Evolutionary conservation across 2,888 invertebrate species (phyloP).

Genomic region (Lobophora halterata): DNA sequence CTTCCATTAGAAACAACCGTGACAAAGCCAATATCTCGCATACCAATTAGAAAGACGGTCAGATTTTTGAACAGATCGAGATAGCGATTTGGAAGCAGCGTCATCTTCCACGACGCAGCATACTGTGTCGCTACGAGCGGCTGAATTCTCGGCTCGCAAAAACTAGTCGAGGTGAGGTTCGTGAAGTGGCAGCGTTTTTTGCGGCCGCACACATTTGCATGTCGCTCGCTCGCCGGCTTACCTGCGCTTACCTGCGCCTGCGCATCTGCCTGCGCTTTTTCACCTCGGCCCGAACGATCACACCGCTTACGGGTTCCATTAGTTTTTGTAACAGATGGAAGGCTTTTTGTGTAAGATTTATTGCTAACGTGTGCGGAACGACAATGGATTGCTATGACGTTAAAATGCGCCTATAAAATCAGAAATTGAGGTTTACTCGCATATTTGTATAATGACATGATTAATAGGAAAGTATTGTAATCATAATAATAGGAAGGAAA

Average conservation of each 20-base stretch:
- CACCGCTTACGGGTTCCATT: slow-evolving; percentile 21
- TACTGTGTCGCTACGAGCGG: slow-evolving; percentile 8
- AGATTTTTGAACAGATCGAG: slow-evolving; percentile 2
- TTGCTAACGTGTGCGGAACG: slow-evolving; percentile 25
- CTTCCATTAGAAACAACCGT: no score
- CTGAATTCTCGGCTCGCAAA: slow-evolving; percentile 11
- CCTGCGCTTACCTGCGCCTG: slow-evolving; percentile 32
- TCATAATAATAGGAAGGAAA: no score
- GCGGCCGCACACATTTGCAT: slow-evolving; percentile 30
- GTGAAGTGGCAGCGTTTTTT: slow-evolving; percentile 15
- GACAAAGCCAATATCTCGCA: no score
- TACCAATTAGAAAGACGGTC: background rate
- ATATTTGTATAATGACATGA: no score
- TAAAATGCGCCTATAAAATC: no score
- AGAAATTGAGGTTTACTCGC: no score
- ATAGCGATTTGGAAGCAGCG: slow-evolving; percentile 1
- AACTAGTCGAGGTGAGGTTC: slow-evolving; percentile 7
- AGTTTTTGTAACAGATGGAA: slow-evolving; percentile 26
- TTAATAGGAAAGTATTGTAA: no score
- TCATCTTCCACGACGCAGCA: slow-evolving; percentile 9
- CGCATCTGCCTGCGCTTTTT: slow-evolving; percentile 16
- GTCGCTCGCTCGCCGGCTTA: slow-evolving; percentile 23
- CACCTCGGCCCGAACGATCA: slow-evolving; percentile 24
- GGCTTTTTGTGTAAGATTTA: slow-evolving; percentile 26
- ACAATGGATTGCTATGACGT: slow-evolving; percentile 12